phyloP scores from a whole-genome alignment of 2,113 vertebrate genomes.

The Austrofundulus limnaeus region DNA sequence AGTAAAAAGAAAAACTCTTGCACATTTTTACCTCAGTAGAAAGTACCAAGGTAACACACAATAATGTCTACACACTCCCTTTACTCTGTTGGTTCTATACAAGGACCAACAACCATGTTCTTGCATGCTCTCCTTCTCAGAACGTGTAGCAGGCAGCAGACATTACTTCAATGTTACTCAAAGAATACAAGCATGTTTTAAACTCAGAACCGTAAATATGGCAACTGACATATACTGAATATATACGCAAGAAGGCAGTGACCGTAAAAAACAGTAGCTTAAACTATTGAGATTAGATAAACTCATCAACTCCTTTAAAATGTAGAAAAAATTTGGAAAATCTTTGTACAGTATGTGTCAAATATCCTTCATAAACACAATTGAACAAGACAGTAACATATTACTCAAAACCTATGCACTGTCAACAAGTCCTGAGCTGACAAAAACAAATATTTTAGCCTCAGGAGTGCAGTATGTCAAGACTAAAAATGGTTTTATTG shows the following conservation, averaged over 20 bases:
- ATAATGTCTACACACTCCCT: neutral
- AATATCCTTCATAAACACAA: neutral
- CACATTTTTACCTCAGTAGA: slow-evolving; percentile 37
- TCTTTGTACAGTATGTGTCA: too few species aligned
- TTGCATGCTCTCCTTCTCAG: slow-evolving; percentile 8
- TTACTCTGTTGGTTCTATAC: slow-evolving; percentile 14
- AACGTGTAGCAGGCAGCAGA: slow-evolving; percentile 42
- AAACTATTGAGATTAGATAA: too few species aligned
- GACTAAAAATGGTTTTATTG: too few species aligned
- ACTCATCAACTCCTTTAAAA: neutral
- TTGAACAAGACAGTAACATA: neutral
- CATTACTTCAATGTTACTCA: slow-evolving; percentile 49
- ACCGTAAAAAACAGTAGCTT: too few species aligned
- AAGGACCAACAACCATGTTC: neutral
- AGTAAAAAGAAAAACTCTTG: slow-evolving; percentile 48
- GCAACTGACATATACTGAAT: neutral
- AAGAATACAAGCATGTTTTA: neutral
- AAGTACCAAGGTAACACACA: slow-evolving; percentile 28
- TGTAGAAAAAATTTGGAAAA: too few species aligned
- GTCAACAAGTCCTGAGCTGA: too few species aligned
- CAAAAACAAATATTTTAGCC: too few species aligned
- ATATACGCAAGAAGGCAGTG: neutral
- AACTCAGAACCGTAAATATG: neutral
- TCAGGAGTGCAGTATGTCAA: too few species aligned
- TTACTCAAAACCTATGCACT: too few species aligned